Evolutionary conservation across 2,888 invertebrate species (phyloP).

Genomic region (Seladonia tumulorum): DNA sequence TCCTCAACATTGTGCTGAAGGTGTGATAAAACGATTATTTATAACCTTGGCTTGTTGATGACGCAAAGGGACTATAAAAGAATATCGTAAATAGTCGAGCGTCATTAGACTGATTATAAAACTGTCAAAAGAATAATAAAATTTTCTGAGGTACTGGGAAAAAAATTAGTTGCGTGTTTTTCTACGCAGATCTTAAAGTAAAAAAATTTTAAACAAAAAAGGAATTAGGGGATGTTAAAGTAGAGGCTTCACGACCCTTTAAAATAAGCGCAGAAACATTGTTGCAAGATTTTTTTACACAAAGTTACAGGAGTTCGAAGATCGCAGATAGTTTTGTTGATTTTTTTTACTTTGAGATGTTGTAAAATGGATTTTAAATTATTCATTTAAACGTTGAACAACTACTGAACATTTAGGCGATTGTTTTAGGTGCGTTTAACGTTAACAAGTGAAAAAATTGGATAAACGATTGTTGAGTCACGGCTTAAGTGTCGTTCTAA

Average conservation of each 20-base stretch:
- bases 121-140: neutral
- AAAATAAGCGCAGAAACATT: too few relatives aligned
- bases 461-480: neutral
- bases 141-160: accelerated
- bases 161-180: neutral
- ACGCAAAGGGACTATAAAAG: neutral
- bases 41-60: neutral
- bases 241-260: too few relatives aligned
- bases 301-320: too few relatives aligned
- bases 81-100: neutral
- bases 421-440: neutral
- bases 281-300: too few relatives aligned
- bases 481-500: neutral
- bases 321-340: too few relatives aligned
- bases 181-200: too few relatives aligned
- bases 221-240: too few relatives aligned
- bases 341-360: too few relatives aligned
- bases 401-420: neutral
- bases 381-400: neutral
- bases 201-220: too few relatives aligned
- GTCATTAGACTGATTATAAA: neutral
- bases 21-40: constrained; percentile 2
- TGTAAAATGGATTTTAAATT: neutral
- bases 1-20: neutral
- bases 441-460: neutral